Percentiles rank a stretch among this genome's conserved stretches.
phyloP scores from a whole-genome alignment of 2,797 vertebrate genomes.

The Crenichthys baileyi region DNA sequence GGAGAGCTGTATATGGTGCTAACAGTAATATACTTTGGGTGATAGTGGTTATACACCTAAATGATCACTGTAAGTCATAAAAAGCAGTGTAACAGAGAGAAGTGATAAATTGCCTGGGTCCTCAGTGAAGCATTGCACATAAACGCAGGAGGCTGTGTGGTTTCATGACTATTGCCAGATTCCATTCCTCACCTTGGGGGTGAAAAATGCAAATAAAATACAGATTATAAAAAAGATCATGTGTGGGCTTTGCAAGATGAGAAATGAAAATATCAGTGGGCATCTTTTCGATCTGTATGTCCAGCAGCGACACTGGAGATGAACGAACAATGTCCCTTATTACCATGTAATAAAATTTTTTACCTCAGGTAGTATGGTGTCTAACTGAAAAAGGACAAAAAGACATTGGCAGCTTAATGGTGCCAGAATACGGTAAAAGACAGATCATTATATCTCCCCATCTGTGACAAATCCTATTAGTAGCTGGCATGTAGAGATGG shows the following conservation, averaged over 20 bases:
- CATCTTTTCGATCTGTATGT: constrained; percentile 64
- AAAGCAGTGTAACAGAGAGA: constrained; percentile 56
- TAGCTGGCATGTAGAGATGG: constrained; percentile 60
- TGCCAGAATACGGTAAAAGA: constrained; percentile 48
- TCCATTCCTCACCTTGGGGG: constrained; percentile 52
- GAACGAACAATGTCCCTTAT: constrained; percentile 69
- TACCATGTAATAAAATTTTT: constrained; percentile 65
- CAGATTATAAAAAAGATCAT: constrained; percentile 66
- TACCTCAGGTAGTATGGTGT: constrained; percentile 59
- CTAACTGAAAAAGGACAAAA: constrained; percentile 9
- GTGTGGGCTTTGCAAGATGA: constrained; percentile 65
- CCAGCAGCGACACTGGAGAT: constrained; percentile 62
- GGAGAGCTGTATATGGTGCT: constrained; percentile 21
- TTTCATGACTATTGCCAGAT: constrained; percentile 54
- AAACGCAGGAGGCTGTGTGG: constrained; percentile 47
- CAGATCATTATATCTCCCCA: constrained; percentile 58
- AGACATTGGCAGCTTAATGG: constrained; percentile 61
- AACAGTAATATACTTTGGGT: constrained; percentile 48
- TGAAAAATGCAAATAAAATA: constrained; percentile 66
- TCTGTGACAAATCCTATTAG: constrained; percentile 72
- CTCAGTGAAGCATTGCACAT: constrained; percentile 65
- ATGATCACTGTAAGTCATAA: constrained; percentile 73
- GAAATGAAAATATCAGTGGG: constrained; percentile 67
- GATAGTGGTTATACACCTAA: constrained; percentile 65
- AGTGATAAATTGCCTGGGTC: constrained; percentile 53